Conservation (phyloP, 1,140 invertebrate species). For the Acromyrmex echinatior region DNA sequence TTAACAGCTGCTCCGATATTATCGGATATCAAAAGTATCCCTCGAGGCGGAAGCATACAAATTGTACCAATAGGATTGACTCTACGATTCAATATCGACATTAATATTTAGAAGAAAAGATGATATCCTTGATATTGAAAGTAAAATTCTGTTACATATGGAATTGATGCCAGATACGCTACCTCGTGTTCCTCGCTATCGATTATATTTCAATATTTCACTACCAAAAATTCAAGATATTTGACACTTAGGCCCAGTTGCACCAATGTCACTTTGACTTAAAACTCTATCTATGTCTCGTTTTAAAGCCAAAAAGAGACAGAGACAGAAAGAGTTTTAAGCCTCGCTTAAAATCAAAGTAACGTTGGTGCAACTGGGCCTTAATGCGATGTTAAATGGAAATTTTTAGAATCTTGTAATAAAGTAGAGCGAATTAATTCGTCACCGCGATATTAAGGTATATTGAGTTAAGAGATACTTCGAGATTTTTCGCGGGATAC, state of each 20-base stretch:
- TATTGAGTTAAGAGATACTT: neutral
- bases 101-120: conserved; percentile 30
- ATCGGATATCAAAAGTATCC: conserved; percentile 34
- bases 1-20: conserved; percentile 13
- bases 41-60: neutral
- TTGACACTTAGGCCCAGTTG: too few relatives aligned
- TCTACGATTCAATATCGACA: conserved; percentile 27
- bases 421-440: conserved; percentile 30
- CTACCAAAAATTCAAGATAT: neutral
- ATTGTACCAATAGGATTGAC: conserved; percentile 1
- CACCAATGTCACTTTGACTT: too few relatives aligned
- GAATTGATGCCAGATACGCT: neutral
- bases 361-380: too few relatives aligned
- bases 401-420: neutral
- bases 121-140: conserved; percentile 18
- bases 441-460: neutral
- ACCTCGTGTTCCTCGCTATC: neutral
- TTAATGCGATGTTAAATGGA: neutral
- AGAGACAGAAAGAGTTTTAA: too few relatives aligned
- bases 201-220: neutral
- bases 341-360: too few relatives aligned
- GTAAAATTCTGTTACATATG: conserved; percentile 26
- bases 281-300: too few relatives aligned
- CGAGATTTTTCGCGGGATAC: neutral
- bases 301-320: too few relatives aligned